Evolutionary conservation across 92 coral and sea anemone species (phyloP).

Genomic region (Paragorgia papillata): DNA sequence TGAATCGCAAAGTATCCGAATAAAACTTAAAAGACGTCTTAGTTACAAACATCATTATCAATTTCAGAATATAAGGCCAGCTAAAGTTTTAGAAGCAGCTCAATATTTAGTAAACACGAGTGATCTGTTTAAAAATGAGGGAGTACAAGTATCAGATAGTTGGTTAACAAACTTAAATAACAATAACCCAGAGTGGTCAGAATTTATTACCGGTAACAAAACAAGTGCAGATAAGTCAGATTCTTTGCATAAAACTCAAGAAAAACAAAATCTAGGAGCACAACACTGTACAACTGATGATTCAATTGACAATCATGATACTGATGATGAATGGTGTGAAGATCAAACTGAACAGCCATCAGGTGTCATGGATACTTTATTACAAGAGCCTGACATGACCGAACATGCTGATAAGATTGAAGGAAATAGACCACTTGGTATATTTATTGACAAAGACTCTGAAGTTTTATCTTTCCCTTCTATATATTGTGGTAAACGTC

Average conservation of each 20-base stretch:
- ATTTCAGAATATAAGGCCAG: slow-evolving; percentile 16
- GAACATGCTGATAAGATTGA: slow-evolving; percentile 59
- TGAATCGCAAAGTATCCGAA: slow-evolving; percentile 21
- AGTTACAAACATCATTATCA: slow-evolving; percentile 26
- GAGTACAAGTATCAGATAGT: slow-evolving; percentile 41
- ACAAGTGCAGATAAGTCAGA: too few species aligned
- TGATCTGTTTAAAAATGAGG: slow-evolving; percentile 60
- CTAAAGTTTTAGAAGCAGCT: slow-evolving; percentile 45
- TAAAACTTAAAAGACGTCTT: slow-evolving; percentile 14
- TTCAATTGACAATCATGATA: slow-evolving; percentile 29
- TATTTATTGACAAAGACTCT: slow-evolving; percentile 58
- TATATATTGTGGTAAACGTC: slow-evolving; percentile 67
- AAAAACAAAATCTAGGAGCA: too few species aligned
- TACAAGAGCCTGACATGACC: slow-evolving; percentile 60
- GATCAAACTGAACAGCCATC: slow-evolving; percentile 59
- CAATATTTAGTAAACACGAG: slow-evolving; percentile 31
- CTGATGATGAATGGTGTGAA: slow-evolving; percentile 69
- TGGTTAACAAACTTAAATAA: not conserved
- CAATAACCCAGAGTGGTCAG: not conserved
- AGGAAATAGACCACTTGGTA: slow-evolving; percentile 70
- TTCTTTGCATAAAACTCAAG: too few species aligned
- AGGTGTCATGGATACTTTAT: slow-evolving; percentile 66
- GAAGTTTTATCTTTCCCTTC: slow-evolving; percentile 66
- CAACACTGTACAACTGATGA: slow-evolving; percentile 7
- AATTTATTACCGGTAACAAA: too few species aligned